Base-by-base conservation (phyloP, 2,888 invertebrate genomes). In the Ormyrus pomaceus region DNA sequence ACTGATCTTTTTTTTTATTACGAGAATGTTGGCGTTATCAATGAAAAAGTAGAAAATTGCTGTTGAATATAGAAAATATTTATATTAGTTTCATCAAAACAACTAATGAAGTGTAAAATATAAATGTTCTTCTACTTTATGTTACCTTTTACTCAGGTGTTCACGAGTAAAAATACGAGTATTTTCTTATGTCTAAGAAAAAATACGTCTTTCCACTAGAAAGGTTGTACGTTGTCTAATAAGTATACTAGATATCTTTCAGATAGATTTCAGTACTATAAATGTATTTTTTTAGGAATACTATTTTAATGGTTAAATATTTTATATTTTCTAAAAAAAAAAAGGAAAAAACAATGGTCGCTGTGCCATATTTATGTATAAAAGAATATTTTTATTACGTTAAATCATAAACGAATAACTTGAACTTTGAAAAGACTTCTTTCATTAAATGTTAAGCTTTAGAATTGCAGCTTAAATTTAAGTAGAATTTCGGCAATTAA, bases 331-430 rank as follows among this genome's bases (percentile, higher is more conserved):
- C 70, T 65, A 75, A 68, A 82, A 69, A 83, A 64, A 53, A 82
- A 81, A 74, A 19, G 19, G 2, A 19, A 19, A 19, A 19, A 19
- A 19, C 19, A 19, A 68, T 84, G 83, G 68, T 34, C 80, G 75
- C 84, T 84, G 84, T 86, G 85, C 84, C 84, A 84, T 82, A 83
- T 81, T 83, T 82, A 73, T 74, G 13, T 72, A 46, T 10, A 80
- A 70, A 79, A 68, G 45, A 73, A 85, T 88, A 88, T 88, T 88
- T 88, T 84, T 87, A 87, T 86, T 85, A 76, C 76, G 83, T 87
- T 84, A 55, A 79, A 83, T 82, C 79, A 83, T 51, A 83, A 72
- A 66, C 50, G 65, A 81, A 77, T 79, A 83, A 82, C 64, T 83
- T 86, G 77, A 82, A 82, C 73, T 76, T 50, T 61, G 48, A 75